A percentile compares a stretch with the other conserved stretches of the same genome.
These are phyloP conservation scores for Philhelius pedissequus DNA, from an alignment of 2,888 invertebrate species.

Conservation along the genomic window DNA sequence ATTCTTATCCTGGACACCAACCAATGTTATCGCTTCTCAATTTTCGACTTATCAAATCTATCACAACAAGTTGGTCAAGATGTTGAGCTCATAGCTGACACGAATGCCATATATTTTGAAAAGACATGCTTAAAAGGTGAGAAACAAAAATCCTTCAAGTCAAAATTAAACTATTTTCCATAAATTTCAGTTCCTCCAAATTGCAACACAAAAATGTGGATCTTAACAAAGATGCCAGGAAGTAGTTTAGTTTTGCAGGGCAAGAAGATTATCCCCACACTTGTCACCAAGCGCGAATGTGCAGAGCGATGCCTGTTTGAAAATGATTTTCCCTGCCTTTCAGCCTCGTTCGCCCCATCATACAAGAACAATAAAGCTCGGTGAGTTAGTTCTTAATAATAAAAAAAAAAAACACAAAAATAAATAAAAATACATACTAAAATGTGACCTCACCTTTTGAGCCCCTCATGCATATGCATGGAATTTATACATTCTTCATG, in stretches of 20 bases:
- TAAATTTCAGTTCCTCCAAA: conserved; percentile 79
- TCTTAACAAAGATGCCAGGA: conserved; percentile 87
- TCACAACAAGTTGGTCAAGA: conserved; percentile 73
- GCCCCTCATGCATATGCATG: conserved; percentile 50
- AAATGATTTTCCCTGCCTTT: conserved; percentile 80
- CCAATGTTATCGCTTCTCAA: conserved; percentile 77
- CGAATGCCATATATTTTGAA: conserved; percentile 77
- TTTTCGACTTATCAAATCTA: conserved; percentile 72
- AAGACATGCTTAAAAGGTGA: conserved; percentile 77
- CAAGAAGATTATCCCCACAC: conserved; percentile 81
- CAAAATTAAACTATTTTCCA: background rate
- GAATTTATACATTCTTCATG: conserved; percentile 39
- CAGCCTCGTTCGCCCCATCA: conserved; percentile 80
- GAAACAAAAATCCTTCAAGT: background rate
- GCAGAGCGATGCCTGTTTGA: conserved; percentile 83
- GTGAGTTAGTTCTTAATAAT: conserved; percentile 68
- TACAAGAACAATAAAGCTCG: conserved; percentile 78
- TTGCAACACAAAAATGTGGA: conserved; percentile 85
- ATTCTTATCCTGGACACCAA: conserved; percentile 75
- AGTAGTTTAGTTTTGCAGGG: conserved; percentile 86
- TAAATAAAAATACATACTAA: background rate
- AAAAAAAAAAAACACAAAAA: background rate
- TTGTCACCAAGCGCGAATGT: conserved; percentile 84
- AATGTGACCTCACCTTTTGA: conserved; percentile 35
- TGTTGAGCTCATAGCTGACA: conserved; percentile 74